phyloP scores from a whole-genome alignment of 2,888 invertebrate genomes.

The Amphipoea oculea region DNA sequence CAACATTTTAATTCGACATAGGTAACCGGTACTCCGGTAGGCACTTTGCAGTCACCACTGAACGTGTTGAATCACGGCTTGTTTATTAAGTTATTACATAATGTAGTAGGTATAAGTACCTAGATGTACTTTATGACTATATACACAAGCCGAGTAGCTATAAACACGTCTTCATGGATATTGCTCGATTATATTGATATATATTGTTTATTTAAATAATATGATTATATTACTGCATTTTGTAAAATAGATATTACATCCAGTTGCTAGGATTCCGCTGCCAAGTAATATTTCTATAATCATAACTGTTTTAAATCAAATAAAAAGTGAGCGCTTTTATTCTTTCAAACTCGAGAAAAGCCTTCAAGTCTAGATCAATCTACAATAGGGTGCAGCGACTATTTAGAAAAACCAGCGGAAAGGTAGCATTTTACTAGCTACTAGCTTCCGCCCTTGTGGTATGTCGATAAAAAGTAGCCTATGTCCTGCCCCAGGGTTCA shows the following conservation, averaged over 20 bases:
- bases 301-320: background rate
- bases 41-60: constrained; percentile 44
- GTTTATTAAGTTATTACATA: constrained; percentile 42
- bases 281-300: constrained; percentile 1
- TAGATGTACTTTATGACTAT: constrained; percentile 22
- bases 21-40: constrained; percentile 7
- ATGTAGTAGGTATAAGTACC: constrained; percentile 9
- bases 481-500: background rate
- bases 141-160: background rate
- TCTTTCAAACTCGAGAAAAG: background rate
- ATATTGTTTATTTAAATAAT: constrained; percentile 21
- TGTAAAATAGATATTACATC: background rate
- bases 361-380: background rate
- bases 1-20: constrained; percentile 27
- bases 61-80: constrained; percentile 51
- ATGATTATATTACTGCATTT: constrained; percentile 7
- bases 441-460: too few species aligned
- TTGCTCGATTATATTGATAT: background rate
- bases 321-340: background rate
- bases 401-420: constrained; percentile 2
- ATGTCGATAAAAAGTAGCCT: background rate
- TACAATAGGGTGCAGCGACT: background rate
- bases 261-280: background rate
- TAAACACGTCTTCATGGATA: constrained; percentile 21
- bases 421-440: background rate